Percentiles rank a stretch among this genome's conserved stretches.
Conservation (phyloP, 2,888 invertebrate species). For the Hypomecis punctinalis region DNA sequence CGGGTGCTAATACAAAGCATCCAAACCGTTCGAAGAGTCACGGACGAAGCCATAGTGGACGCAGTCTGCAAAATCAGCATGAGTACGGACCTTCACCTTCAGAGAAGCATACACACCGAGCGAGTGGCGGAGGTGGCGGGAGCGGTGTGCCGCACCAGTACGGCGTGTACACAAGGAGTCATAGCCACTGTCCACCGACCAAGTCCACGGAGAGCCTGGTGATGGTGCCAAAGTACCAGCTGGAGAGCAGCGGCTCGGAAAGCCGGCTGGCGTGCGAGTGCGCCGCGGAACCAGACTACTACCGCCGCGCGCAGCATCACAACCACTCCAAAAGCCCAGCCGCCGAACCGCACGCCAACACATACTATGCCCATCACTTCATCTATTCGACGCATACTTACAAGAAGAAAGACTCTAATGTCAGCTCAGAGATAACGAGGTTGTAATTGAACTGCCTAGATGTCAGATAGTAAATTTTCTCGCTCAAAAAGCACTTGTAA, state of each 20-base stretch:
- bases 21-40: conserved; percentile 76
- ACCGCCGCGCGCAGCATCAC: conserved; percentile 62
- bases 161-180: conserved; percentile 76
- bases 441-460: conserved; percentile 66
- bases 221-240: conserved; percentile 87
- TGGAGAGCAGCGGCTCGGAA: conserved; percentile 86
- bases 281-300: conserved; percentile 77
- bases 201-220: conserved; percentile 93
- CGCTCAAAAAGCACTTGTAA: conserved; percentile 54
- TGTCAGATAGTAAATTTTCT: conserved; percentile 31
- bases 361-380: conserved; percentile 78
- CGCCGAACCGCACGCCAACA: conserved; percentile 64
- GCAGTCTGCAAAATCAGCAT: conserved; percentile 84
- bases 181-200: conserved; percentile 86
- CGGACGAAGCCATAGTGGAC: conserved; percentile 84
- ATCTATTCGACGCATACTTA: conserved; percentile 80
- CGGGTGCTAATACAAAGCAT: conserved; percentile 74
- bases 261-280: conserved; percentile 90
- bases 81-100: conserved; percentile 73
- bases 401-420: conserved; percentile 81
- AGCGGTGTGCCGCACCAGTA: conserved; percentile 68
- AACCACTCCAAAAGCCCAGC: conserved; percentile 61
- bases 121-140: conserved; percentile 54
- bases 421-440: conserved; percentile 90
- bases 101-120: conserved; percentile 77